Base-by-base conservation (phyloP, 2,888 invertebrate species). In the Hybos culiciformis region DNA sequence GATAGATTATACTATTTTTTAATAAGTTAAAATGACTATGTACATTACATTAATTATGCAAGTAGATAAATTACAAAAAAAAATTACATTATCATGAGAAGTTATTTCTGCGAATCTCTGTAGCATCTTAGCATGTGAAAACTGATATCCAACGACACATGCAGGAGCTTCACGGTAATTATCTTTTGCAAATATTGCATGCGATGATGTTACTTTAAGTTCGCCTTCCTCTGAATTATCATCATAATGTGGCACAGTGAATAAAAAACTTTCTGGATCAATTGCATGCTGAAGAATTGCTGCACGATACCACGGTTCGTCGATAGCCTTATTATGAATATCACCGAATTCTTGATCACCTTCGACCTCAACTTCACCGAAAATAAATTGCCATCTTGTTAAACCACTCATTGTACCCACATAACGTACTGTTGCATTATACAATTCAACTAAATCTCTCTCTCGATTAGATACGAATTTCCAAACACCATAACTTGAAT, bases 301-400 rank as follows among this genome's bases (percentile, higher is more conserved):
- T 48, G 85, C 81, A 60, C 84, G 83, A 60, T 92, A 92, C 88
- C 90, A 92, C 1, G 83, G 78, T 62, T 91, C 90, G 59, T 92
- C 88, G 19, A 88, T 83, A 0, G 90, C 82, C 41, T 75, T 74
- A 5, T 72, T 74, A 57, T 87, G 79, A 37, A 73, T 63, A 54
- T 86, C 83, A 9, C 86, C 86, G 56, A 88, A 88, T 49, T 80
- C 78, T 15, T 77, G 56, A 53, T 65, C 65, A 19, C 59, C 61
- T 18, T 66, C 67, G 9, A 68, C 63, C 47, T 67, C 68, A 17
- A 73, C 74, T 53, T 77, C 78, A 15, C 71, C 75, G 44, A 70
- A 71, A 36, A 82, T 74, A 51, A 82, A 79, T 60, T 88, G 83
- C 88, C 91, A 91, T 41, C 90, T 71, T 0, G 90, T 88, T 1